These are phyloP conservation scores for Petromus typicus DNA, from an alignment of 2,113 vertebrate genomes.

Conservation along the genomic window DNA sequence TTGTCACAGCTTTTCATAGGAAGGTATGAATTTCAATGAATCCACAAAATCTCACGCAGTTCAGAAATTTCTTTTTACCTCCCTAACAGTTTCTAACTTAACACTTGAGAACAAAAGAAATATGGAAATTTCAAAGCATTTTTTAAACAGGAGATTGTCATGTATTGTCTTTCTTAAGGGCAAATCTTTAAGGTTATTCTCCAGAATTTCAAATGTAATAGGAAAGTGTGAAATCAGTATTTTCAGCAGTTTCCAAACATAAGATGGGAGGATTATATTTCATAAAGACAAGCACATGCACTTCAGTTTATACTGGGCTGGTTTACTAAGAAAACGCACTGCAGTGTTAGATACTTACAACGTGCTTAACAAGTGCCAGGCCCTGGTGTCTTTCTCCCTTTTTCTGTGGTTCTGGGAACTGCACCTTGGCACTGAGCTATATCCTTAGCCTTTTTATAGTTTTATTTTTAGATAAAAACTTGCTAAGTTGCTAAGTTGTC, in stretches of 20 bases:
- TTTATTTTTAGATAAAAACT: neutral
- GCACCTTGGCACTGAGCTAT: neutral
- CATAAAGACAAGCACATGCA: conserved; percentile 60
- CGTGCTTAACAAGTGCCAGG: neutral
- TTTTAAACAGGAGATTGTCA: conserved; percentile 45
- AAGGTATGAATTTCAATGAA: conserved; percentile 21
- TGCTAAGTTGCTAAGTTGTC: neutral
- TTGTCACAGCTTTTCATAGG: neutral
- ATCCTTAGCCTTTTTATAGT: neutral
- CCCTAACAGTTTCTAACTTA: neutral
- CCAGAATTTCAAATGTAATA: conserved; percentile 3
- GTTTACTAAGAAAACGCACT: neutral
- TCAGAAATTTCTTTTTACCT: conserved; percentile 31
- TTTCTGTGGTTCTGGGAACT: neutral
- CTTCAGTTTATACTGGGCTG: neutral
- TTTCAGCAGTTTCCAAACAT: conserved; percentile 52
- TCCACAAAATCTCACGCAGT: neutral
- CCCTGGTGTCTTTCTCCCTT: neutral
- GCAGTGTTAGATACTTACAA: neutral
- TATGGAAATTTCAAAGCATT: conserved; percentile 12
- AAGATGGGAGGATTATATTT: conserved; percentile 61
- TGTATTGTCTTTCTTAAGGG: conserved; percentile 30
- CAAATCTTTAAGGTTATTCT: conserved; percentile 40
- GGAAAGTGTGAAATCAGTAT: conserved; percentile 25
- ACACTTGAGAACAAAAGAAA: conserved; percentile 42